phyloP scores from a whole-genome alignment of 2,888 invertebrate genomes.

The Petrophora chlorosata region DNA sequence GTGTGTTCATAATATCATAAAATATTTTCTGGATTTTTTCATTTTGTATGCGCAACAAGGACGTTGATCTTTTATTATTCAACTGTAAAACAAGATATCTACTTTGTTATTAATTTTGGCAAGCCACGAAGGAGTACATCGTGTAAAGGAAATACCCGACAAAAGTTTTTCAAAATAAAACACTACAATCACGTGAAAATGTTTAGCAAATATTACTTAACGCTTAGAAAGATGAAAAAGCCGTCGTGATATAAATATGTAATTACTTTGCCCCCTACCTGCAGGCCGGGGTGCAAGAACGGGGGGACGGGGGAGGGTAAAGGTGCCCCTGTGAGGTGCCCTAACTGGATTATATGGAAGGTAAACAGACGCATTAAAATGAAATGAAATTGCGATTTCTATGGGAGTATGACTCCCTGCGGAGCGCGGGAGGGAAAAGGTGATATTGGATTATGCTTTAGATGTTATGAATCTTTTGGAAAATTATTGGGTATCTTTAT shows the following conservation, averaged over 20 bases:
- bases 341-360: constrained; percentile 70
- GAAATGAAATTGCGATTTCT: constrained; percentile 76
- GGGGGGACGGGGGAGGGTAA: constrained; percentile 10
- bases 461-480: constrained; percentile 7
- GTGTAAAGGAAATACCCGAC: no score
- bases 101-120: no score
- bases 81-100: no score
- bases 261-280: constrained; percentile 37
- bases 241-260: constrained; percentile 49
- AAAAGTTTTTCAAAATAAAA: no score
- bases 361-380: constrained; percentile 78
- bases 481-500: not conserved
- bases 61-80: no score
- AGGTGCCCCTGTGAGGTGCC: no score
- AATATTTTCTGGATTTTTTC: no score
- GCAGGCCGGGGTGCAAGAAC: not conserved
- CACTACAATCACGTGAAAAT: constrained; percentile 10
- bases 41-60: no score
- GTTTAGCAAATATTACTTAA: constrained; percentile 15
- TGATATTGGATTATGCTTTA: constrained; percentile 22
- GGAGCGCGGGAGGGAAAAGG: constrained; percentile 40
- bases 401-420: constrained; percentile 46
- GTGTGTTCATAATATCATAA: no score
- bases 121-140: no score
- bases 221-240: constrained; percentile 25